phyloP scores from a whole-genome alignment of 2,888 invertebrate species.

The Phyllotreta cruciferae region DNA sequence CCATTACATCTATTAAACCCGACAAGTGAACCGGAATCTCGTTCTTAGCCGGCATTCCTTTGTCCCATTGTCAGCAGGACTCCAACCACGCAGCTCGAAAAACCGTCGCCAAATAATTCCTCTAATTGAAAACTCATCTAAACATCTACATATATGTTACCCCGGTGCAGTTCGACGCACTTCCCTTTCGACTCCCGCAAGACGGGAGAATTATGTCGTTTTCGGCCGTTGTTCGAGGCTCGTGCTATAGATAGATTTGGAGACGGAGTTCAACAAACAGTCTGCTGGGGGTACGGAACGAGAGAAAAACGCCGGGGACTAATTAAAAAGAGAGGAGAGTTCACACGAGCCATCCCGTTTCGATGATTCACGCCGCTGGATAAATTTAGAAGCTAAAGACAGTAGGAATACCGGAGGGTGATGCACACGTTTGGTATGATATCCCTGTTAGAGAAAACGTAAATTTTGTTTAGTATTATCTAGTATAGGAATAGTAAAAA shows the following conservation, averaged over 20 bases:
- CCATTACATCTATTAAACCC: slow-evolving; percentile 20
- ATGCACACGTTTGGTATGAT: background rate
- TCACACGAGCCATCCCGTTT: slow-evolving; percentile 10
- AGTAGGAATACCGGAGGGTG: slow-evolving; percentile 6
- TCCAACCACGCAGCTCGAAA: no score
- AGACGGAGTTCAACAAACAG: slow-evolving; percentile 34
- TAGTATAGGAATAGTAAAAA: no score
- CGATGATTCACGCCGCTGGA: background rate
- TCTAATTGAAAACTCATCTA: no score
- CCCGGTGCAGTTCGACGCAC: no score
- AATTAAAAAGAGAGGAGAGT: slow-evolving; percentile 32
- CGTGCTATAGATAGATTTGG: slow-evolving; percentile 24
- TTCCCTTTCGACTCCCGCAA: no score
- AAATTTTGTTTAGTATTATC: no score
- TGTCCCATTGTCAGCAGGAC: background rate
- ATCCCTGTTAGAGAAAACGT: no score
- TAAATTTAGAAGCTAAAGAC: slow-evolving; percentile 5
- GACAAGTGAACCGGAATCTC: slow-evolving; percentile 18
- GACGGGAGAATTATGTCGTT: no score
- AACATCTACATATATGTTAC: no score
- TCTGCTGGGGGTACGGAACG: slow-evolving; percentile 35
- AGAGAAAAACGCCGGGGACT: slow-evolving; percentile 26
- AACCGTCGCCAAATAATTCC: no score
- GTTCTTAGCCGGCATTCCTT: slow-evolving; percentile 13
- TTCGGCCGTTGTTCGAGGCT: no score